phyloP scores from a whole-genome alignment of 2,888 invertebrate genomes.

The Polylopha cassiicola region DNA sequence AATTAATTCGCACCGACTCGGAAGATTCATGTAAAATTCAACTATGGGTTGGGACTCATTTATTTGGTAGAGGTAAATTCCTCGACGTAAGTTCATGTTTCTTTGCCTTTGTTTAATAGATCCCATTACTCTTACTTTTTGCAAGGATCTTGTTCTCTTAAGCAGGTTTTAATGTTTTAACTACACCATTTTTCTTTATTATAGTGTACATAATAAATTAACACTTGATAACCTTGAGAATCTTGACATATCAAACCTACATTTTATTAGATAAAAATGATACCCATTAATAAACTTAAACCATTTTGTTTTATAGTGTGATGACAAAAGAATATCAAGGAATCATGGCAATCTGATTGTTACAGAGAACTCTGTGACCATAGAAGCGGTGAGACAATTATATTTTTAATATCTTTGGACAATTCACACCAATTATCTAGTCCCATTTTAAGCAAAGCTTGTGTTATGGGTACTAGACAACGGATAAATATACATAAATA shows the following conservation, averaged over 20 bases:
- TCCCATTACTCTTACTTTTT: not conserved
- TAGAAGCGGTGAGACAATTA: conserved; percentile 59
- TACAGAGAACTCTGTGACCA: conserved; percentile 41
- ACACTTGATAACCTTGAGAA: too few relatives aligned
- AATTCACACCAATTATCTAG: not conserved
- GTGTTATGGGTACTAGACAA: too few relatives aligned
- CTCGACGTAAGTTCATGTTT: conserved; percentile 48
- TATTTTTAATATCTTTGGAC: not conserved
- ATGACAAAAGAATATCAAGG: conserved; percentile 72
- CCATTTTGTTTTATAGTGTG: conserved; percentile 45
- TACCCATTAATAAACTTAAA: too few relatives aligned
- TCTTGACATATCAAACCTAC: too few relatives aligned
- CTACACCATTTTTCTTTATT: too few relatives aligned
- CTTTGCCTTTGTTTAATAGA: not conserved
- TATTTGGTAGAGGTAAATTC: conserved; percentile 58
- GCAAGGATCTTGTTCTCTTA: too few relatives aligned
- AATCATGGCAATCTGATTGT: conserved; percentile 69
- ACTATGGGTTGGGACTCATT: conserved; percentile 45
- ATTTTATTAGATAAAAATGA: too few relatives aligned
- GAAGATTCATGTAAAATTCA: conserved; percentile 46
- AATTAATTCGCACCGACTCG: conserved; percentile 51
- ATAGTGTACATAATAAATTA: too few relatives aligned
- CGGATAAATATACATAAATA: too few relatives aligned
- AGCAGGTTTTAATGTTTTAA: too few relatives aligned
- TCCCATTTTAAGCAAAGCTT: not conserved